Percentiles rank a stretch among this genome's conserved stretches.
phyloP scores from a whole-genome alignment of 2,113 vertebrate genomes.

The Desmodus rotundus region DNA sequence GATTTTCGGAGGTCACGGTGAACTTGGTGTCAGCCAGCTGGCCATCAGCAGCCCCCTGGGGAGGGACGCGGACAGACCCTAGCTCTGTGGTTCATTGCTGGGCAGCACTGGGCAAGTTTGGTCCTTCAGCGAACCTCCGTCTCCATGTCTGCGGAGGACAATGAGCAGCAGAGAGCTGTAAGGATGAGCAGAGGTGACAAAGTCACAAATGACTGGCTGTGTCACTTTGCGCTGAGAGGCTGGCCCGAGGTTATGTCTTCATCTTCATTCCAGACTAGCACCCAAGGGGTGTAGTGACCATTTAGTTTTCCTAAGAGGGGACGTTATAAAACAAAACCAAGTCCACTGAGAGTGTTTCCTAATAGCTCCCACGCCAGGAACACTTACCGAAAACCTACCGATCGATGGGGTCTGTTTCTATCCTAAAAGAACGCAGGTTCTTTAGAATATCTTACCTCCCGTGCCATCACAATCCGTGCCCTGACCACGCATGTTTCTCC shows the following conservation, averaged over 20 bases:
- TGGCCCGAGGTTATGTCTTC: fast-evolving
- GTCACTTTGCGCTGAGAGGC: fast-evolving
- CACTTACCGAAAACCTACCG: fast-evolving
- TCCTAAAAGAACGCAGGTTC: fast-evolving
- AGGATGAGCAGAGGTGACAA: too few relatives aligned
- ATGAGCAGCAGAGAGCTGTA: neutral
- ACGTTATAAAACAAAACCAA: fast-evolving
- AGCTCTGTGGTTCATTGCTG: fast-evolving
- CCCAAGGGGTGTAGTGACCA: fast-evolving
- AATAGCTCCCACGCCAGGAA: fast-evolving
- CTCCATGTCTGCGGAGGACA: neutral
- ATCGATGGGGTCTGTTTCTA: fast-evolving
- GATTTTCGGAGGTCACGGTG: neutral
- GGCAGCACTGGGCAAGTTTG: fast-evolving
- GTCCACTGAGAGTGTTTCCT: fast-evolving
- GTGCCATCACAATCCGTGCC: fast-evolving
- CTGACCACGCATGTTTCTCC: neutral
- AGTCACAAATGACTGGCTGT: neutral
- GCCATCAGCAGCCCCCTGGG: fast-evolving
- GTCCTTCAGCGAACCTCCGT: fast-evolving
- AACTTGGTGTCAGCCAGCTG: fast-evolving
- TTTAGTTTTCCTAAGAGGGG: fast-evolving
- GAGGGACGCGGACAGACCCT: fast-evolving
- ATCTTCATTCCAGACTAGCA: fast-evolving
- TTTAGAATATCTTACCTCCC: fast-evolving